Percentiles rank a stretch among this genome's conserved stretches.
Conservation (phyloP, 2,797 vertebrate species). For the Morus bassanus region DNA sequence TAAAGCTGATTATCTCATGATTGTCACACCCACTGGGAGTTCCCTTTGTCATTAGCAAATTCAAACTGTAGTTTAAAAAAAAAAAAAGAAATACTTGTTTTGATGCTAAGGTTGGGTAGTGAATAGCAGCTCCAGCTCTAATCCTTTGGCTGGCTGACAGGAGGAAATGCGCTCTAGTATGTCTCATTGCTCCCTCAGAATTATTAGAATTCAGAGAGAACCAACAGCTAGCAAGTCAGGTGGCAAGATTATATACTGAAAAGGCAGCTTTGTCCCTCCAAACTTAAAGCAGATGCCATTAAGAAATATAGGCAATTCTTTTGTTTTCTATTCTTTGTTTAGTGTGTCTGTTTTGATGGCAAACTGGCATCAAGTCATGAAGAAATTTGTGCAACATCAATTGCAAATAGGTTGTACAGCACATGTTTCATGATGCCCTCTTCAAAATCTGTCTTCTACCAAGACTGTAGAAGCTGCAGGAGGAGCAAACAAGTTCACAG, state of each 20-base stretch:
- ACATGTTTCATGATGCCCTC: not conserved
- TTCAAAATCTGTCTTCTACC: not conserved
- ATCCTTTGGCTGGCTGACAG: conserved; percentile 43
- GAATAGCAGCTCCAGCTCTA: conserved; percentile 15
- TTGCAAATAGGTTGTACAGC: not conserved
- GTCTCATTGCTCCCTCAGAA: not conserved
- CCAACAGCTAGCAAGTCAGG: not conserved
- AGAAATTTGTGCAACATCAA: not conserved
- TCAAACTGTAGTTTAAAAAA: conserved; percentile 4
- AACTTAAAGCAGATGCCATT: not conserved
- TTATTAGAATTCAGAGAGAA: not conserved
- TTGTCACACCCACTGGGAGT: conserved; percentile 65
- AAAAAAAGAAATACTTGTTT: not conserved
- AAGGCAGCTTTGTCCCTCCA: not conserved
- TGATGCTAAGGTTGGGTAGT: conserved; percentile 37
- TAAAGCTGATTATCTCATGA: conserved; percentile 69
- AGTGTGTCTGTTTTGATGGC: not conserved
- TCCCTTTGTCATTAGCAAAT: conserved; percentile 61
- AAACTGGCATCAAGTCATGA: not conserved
- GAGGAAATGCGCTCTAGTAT: not conserved
- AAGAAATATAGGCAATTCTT: not conserved
- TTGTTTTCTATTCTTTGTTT: not conserved
- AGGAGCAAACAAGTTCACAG: not conserved
- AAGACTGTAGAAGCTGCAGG: not conserved
- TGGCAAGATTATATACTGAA: not conserved